These are phyloP conservation scores for Drosophila engyochracea DNA, from an alignment of 2,888 invertebrate species.

Conservation along the genomic window DNA sequence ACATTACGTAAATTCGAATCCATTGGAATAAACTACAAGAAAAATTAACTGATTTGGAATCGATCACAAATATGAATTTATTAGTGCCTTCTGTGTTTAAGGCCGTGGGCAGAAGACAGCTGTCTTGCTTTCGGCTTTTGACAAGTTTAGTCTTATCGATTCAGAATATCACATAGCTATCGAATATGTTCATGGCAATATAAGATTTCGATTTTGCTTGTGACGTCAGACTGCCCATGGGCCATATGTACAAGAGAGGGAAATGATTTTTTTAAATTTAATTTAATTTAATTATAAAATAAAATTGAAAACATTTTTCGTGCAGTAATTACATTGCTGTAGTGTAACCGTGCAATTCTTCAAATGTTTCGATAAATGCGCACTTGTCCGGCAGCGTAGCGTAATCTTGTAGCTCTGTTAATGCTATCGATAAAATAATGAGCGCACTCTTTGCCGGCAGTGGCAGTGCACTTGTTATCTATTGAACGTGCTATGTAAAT, in stretches of 20 bases:
- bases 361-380: not conserved
- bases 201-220: not conserved
- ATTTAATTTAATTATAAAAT: not conserved
- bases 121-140: constrained; percentile 28
- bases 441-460: not conserved
- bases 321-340: not conserved
- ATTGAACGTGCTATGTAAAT: constrained; percentile 3
- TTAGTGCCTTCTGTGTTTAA: constrained; percentile 26
- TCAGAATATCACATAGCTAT: not conserved
- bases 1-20: constrained; percentile 60
- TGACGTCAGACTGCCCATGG: not conserved
- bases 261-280: not conserved
- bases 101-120: constrained; percentile 42
- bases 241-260: not conserved
- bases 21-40: constrained; percentile 25
- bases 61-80: constrained; percentile 29
- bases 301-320: not conserved
- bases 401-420: not conserved
- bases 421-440: not conserved
- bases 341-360: not conserved
- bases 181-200: not conserved
- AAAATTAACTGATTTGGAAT: constrained; percentile 4
- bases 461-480: constrained; percentile 13
- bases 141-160: constrained; percentile 32
- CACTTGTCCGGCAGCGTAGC: not conserved